Percentiles rank a stretch among this genome's conserved stretches.
These are phyloP conservation scores for Brachionus rotundiformis DNA, from an alignment of 1,140 invertebrate species.

Conservation along the genomic window DNA sequence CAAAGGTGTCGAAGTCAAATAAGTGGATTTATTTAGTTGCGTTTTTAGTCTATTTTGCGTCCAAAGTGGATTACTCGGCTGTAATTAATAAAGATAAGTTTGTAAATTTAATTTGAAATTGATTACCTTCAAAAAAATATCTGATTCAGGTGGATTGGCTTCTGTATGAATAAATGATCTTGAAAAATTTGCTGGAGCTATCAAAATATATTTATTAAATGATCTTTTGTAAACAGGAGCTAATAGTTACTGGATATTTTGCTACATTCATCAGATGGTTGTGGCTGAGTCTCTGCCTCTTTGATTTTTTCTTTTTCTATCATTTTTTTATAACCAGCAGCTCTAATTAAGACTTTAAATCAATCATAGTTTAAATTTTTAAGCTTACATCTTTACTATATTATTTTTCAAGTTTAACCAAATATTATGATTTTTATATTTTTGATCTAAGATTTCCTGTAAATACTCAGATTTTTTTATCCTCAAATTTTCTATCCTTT, in stretches of 20 bases:
- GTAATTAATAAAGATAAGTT: not conserved
- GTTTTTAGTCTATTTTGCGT: not conserved
- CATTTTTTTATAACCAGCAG: not conserved
- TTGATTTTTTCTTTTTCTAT: not conserved
- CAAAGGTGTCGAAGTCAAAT: not conserved
- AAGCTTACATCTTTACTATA: conserved; percentile 13
- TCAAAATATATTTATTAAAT: too few species aligned
- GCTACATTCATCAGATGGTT: not conserved
- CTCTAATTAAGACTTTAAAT: not conserved
- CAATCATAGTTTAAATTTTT: not conserved
- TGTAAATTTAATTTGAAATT: not conserved
- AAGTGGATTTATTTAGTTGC: not conserved
- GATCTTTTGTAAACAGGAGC: too few species aligned
- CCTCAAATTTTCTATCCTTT: not conserved
- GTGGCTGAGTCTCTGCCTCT: not conserved
- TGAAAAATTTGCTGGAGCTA: not conserved
- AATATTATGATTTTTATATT: not conserved
- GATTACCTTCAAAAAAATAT: not conserved
- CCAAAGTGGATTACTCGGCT: not conserved
- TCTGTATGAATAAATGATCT: not conserved
- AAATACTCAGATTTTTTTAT: not conserved
- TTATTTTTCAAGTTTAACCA: not conserved
- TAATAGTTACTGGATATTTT: too few species aligned
- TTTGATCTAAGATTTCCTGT: not conserved
- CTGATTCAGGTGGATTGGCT: not conserved